A percentile compares a stretch with the other conserved stretches of the same genome.
Evolutionary conservation across 1,140 invertebrate genomes (phyloP).

Genomic region (Temnothorax nylanderi): DNA sequence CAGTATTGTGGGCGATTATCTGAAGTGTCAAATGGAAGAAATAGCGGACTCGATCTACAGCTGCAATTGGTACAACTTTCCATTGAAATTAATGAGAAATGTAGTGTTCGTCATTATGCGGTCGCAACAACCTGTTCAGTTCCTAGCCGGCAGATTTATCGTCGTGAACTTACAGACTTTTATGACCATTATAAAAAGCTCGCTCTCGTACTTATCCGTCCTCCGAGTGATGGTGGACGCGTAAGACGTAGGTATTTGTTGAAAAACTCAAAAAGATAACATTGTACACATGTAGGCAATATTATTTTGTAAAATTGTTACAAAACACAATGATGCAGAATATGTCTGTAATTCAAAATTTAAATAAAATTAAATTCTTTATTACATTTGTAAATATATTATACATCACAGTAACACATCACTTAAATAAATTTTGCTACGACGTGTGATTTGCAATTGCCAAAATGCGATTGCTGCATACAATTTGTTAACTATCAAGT

Average conservation of each 20-base stretch:
- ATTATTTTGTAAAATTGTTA: not conserved
- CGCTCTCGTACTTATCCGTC: constrained; percentile 61
- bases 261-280: not conserved
- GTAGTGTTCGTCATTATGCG: constrained; percentile 39
- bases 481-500: too few species aligned
- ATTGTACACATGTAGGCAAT: not conserved
- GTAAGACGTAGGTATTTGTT: not conserved
- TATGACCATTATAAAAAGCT: constrained; percentile 55
- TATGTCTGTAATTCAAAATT: not conserved
- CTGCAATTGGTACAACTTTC: constrained; percentile 36
- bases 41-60: constrained; percentile 19
- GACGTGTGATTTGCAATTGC: too few species aligned
- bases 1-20: constrained; percentile 57
- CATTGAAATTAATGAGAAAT: not conserved
- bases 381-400: not conserved
- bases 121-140: not conserved
- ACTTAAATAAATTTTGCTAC: too few species aligned
- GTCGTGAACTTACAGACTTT: constrained; percentile 52
- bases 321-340: too few species aligned
- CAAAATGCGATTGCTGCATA: too few species aligned
- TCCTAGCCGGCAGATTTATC: constrained; percentile 36
- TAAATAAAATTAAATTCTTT: not conserved
- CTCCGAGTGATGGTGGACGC: constrained; percentile 54
- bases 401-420: not conserved
- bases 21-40: constrained; percentile 49